A percentile compares a stretch with the other conserved stretches of the same genome.
These are phyloP conservation scores for Pseudobourletiella spinata DNA, from an alignment of 1,140 invertebrate genomes.

Conservation along the genomic window DNA sequence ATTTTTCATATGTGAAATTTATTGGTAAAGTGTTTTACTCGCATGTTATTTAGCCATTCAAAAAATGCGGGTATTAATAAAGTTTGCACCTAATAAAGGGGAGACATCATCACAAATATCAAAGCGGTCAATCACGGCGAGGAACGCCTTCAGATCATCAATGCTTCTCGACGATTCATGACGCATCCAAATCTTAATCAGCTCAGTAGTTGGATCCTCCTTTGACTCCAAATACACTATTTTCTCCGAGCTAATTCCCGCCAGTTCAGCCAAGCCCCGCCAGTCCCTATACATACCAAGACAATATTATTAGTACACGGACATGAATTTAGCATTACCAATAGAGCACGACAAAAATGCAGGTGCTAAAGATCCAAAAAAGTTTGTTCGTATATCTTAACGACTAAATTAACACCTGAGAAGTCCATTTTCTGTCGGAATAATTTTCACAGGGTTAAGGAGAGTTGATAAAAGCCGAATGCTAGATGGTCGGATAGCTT, in stretches of 20 bases:
- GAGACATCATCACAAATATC: conserved; percentile 54
- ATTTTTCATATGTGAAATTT: no score
- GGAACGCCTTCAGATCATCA: conserved; percentile 45
- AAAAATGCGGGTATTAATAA: no score
- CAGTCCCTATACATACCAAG: conserved; percentile 49
- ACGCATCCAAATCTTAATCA: conserved; percentile 45
- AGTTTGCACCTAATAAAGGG: conserved; percentile 50
- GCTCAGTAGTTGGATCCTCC: conserved; percentile 46
- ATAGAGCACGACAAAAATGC: conserved; percentile 7
- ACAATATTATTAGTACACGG: neutral
- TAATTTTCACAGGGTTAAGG: conserved; percentile 52
- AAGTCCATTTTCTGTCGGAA: conserved; percentile 48
- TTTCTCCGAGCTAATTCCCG: conserved; percentile 41
- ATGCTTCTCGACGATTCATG: conserved; percentile 39
- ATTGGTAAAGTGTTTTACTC: no score
- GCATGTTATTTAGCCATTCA: no score
- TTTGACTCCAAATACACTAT: conserved; percentile 41
- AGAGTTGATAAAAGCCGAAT: conserved; percentile 36
- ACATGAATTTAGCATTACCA: neutral
- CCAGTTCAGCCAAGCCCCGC: conserved; percentile 53
- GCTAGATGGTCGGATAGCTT: conserved; percentile 25
- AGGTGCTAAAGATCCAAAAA: neutral
- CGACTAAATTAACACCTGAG: conserved; percentile 42
- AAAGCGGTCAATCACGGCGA: conserved; percentile 54
- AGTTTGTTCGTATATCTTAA: neutral